These are phyloP conservation scores for Spea bombifrons DNA, from an alignment of 2,113 vertebrate species.

Conservation along the genomic window DNA sequence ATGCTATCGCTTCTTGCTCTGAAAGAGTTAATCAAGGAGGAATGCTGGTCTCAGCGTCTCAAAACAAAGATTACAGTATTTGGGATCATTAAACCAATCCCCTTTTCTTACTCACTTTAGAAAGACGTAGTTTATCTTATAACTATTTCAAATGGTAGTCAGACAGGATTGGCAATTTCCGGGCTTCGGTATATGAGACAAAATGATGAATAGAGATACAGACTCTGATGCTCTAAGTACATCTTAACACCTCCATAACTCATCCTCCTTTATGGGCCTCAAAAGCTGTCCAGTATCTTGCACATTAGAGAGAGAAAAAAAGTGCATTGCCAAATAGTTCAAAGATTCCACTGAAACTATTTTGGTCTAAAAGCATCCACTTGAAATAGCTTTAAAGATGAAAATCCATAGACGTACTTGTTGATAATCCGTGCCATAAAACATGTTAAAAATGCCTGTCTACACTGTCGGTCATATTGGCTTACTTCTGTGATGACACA, in stretches of 20 bases:
- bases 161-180: background rate
- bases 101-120: background rate
- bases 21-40: background rate
- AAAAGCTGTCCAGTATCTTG: background rate
- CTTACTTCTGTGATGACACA: no score
- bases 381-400: background rate
- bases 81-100: background rate
- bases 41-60: background rate
- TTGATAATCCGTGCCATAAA: no score
- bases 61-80: conserved; percentile 1
- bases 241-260: background rate
- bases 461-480: no score
- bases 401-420: background rate
- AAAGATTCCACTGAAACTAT: background rate
- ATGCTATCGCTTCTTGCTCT: background rate
- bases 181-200: background rate
- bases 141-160: background rate
- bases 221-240: background rate
- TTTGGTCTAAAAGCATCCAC: background rate
- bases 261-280: background rate
- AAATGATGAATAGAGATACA: background rate
- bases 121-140: background rate
- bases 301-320: background rate
- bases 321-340: background rate
- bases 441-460: no score